Evolutionary conservation across 2,113 vertebrate genomes (phyloP), one percentile per base, ranked within the genome.

Genomic region (Paratilapia polleni): DNA sequence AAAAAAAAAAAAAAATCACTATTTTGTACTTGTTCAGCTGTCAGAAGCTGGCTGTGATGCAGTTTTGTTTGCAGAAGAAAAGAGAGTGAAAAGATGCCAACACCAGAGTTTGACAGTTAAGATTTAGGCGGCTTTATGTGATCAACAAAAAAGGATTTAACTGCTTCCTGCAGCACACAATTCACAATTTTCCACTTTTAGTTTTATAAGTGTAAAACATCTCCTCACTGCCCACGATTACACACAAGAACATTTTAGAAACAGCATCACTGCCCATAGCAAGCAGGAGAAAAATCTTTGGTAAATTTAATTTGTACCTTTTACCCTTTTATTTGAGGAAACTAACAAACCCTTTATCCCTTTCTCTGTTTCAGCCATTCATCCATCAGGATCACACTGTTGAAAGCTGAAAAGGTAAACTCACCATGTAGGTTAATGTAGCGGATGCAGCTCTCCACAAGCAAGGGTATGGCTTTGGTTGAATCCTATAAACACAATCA

Each of bases 341-440:
- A 31, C 66, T 31, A 31, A n/a, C 26, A 73, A 73, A 73, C 0
- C 24, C 43, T 73, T 73, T 11, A 73, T 52, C 43, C 17, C 43
- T 52, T 70, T 70, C 66, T 52, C 66, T 70, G 49, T 52, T 70
- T 70, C 20, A 70, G 66, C 24, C 24, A 24, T 52, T 52, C 43
- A 70, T 70, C 43, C 20, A 10, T 31, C 66, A 70, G 24, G 26
- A 73, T 62, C 19, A 60, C 59, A 17, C 28, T 28, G 1, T n/a
- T 78, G n/a, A 52, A 17, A 62, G 77, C 43, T 70, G 22, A 22
- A 8, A 10, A 22, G 13, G 41, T 28, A 19, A 52, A 68, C 96
- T 96, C 94, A 99, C 98, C 98, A 1, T 99, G 98, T 36, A 99
- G 96, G 93, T 99, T 99, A 94, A 99, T 99, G 96, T 97, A 99